Base-by-base conservation (phyloP, 1,140 invertebrate genomes). In the Drosophila sechellia region DNA sequence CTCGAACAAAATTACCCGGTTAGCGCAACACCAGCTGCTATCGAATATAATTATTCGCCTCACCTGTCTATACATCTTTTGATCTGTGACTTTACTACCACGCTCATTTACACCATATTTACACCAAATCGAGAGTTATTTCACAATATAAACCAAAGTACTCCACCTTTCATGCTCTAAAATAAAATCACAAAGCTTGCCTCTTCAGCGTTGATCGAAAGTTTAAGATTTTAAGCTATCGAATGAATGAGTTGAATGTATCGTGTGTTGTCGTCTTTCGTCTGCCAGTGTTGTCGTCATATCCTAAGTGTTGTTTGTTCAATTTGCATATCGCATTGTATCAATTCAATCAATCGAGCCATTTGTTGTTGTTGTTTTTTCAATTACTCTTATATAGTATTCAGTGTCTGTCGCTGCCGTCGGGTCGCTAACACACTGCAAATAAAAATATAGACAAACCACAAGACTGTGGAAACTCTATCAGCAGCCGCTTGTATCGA, bases 281-380 rank as follows among this genome's bases (percentile, higher is more conserved):
- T 87, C 79, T 83, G 79, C 69, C 81, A 78, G 70, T 87, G 79
- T 87, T 87, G 78, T 81, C 57, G 78, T 75, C 84, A 75, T 66
- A 75, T 42, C 27, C 60, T 87, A 65, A 81, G 61, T 79, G 83
- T 86, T 81, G 70, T 79, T 77, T 45, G 81, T 81, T 85, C 78
- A 60, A 78, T 75, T 83, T 81, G 55, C 79, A 80, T 85, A 60
- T 53, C 66, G 60, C 65, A 75, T 79, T 64, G 56, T 68, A 50
- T 61, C 60, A 69, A 54, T 31, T 37, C 54, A 68, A 43, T 65
- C 63, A 65, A 27, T 66, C 48, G 66, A 64, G 46, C 60, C 81
- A 85, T 86, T 86, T 87, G 81, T 86, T 86, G 81, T 86, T 81
- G 79, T 86, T 85, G 78, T 85, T 86, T 78, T 70, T 60, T 45